These are phyloP conservation scores for Catostylus mosaicus DNA, from an alignment of 30 jellyfish, hydroid and myxozoan genomes.

Conservation along the genomic window DNA sequence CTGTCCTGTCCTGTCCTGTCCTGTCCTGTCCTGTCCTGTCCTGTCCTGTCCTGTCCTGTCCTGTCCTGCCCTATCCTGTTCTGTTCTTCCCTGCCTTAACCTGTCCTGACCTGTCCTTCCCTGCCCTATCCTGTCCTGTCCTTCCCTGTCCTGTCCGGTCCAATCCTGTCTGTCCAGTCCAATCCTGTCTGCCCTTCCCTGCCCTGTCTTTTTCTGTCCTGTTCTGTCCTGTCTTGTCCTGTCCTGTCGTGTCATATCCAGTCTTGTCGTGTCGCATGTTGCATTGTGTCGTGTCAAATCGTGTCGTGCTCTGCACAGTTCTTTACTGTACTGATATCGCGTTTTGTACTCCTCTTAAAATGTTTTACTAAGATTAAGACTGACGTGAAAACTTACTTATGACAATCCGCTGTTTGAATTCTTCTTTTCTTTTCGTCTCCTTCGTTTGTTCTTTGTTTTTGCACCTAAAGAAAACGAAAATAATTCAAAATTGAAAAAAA, in stretches of 20 bases:
- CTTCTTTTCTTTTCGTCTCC: neutral
- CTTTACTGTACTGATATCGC: too few species aligned
- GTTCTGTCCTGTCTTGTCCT: neutral
- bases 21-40: neutral
- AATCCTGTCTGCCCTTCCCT: neutral
- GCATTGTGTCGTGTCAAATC: too few species aligned
- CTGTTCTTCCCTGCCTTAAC: neutral
- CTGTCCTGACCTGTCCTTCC: neutral
- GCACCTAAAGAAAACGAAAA: neutral
- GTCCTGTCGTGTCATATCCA: neutral
- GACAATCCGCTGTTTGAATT: slow-evolving; percentile 17
- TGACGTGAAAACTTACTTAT: neutral
- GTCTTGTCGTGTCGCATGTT: too few species aligned
- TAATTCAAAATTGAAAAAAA: neutral
- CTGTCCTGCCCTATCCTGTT: neutral
- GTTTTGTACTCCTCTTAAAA: too few species aligned
- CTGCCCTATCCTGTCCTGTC: neutral
- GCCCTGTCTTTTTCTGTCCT: neutral
- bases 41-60: neutral
- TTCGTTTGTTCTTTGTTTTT: neutral
- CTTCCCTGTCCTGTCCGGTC: neutral
- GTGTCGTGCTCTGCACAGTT: too few species aligned
- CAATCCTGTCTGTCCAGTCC: neutral
- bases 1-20: neutral
- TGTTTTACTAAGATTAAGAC: too few species aligned